phyloP scores from a whole-genome alignment of 2,888 invertebrate genomes.

The Hanleya hanleyi region DNA sequence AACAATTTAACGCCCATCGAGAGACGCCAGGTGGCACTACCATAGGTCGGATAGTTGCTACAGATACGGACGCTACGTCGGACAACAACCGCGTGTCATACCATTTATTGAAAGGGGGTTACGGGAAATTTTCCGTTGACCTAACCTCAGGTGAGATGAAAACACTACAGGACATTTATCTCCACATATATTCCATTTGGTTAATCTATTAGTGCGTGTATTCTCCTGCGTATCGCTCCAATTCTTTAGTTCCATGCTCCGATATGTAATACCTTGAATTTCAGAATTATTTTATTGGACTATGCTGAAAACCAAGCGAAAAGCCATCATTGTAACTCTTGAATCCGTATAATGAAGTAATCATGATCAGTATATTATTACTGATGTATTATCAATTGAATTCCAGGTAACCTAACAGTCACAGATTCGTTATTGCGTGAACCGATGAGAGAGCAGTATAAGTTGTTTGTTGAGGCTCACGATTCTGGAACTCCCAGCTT shows the following conservation, averaged over 20 bases:
- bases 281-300: too few relatives aligned
- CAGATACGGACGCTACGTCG: slow-evolving; percentile 20
- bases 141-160: slow-evolving; percentile 29
- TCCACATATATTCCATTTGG: too few relatives aligned
- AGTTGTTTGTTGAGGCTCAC: slow-evolving; percentile 20
- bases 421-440: slow-evolving; percentile 29
- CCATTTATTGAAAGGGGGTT: slow-evolving; percentile 30
- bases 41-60: slow-evolving; percentile 21
- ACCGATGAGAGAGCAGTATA: slow-evolving; percentile 26
- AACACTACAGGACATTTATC: too few relatives aligned
- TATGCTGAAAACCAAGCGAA: too few relatives aligned
- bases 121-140: slow-evolving; percentile 32
- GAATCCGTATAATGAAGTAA: too few relatives aligned
- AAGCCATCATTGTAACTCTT: too few relatives aligned
- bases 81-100: slow-evolving; percentile 35
- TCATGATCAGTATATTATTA: background rate
- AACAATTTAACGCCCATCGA: slow-evolving; percentile 14
- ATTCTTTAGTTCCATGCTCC: too few relatives aligned
- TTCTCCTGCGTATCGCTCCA: too few relatives aligned
- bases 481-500: slow-evolving; percentile 32
- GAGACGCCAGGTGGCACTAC: slow-evolving; percentile 17
- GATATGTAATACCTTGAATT: too few relatives aligned
- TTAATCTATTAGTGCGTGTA: too few relatives aligned
- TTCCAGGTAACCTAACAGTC: slow-evolving; percentile 35
- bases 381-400: background rate